Evolutionary conservation across 2,888 invertebrate species (phyloP).

Genomic region (Polymixis lichenea): DNA sequence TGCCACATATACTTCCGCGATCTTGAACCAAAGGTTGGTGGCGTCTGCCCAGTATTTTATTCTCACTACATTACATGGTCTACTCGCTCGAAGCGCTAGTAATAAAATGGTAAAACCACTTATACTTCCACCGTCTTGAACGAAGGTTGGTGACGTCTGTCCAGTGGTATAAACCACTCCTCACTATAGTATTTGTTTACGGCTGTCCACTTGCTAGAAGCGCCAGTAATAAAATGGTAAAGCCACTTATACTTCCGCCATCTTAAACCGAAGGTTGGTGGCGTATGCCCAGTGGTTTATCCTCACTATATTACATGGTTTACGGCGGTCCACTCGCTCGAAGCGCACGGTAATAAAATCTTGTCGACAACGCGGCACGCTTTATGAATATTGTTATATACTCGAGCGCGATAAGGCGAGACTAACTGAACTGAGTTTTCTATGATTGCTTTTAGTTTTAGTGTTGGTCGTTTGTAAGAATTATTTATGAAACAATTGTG

Average conservation of each 20-base stretch:
- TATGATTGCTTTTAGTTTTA: conserved; percentile 59
- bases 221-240: no score
- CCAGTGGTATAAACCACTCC: conserved; percentile 23
- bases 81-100: no score
- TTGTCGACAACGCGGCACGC: conserved; percentile 77
- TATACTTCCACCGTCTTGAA: neutral
- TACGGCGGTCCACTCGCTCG: conserved; percentile 16
- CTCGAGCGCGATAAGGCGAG: conserved; percentile 79
- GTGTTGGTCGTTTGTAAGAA: conserved; percentile 6
- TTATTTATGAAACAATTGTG: conserved; percentile 7
- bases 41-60: neutral
- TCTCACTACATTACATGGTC: neutral
- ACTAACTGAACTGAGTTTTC: conserved; percentile 73
- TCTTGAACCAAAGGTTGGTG: no score
- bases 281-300: conserved; percentile 79
- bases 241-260: neutral
- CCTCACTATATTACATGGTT: conserved; percentile 67
- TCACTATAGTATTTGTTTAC: conserved; percentile 62
- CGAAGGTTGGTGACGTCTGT: neutral
- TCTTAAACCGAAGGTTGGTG: conserved; percentile 63
- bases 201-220: no score
- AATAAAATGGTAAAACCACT: neutral
- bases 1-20: no score
- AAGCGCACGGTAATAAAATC: conserved; percentile 85
- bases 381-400: conserved; percentile 85